phyloP scores from a whole-genome alignment of 2,888 invertebrate genomes.

The Sinodicranocentrus sp. region DNA sequence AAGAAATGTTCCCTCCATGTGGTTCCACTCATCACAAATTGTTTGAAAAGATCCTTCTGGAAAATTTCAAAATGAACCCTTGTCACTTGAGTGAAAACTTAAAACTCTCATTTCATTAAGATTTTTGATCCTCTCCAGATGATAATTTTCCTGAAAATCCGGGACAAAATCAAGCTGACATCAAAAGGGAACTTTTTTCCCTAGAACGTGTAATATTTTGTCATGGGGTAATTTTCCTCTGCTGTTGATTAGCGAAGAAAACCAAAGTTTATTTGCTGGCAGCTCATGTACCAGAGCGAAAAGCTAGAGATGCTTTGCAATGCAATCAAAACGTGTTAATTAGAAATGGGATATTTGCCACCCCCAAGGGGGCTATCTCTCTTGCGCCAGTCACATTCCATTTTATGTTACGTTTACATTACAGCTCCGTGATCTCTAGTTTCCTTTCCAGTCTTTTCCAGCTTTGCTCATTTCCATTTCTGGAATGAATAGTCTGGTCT shows the following conservation, averaged over 20 bases:
- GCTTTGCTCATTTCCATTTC: conserved; percentile 20
- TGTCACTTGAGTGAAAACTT: too few relatives aligned
- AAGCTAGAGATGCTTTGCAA: conserved; percentile 37
- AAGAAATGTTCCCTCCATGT: too few relatives aligned
- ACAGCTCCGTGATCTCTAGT: not conserved
- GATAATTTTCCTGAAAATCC: too few relatives aligned
- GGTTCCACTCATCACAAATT: too few relatives aligned
- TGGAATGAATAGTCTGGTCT: too few relatives aligned
- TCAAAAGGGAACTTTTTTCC: too few relatives aligned
- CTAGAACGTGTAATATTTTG: too few relatives aligned
- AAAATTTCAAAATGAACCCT: not conserved
- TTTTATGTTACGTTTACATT: conserved; percentile 63
- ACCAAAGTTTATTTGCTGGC: conserved; percentile 24
- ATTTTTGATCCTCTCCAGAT: too few relatives aligned
- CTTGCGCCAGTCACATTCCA: conserved; percentile 74
- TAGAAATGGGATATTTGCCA: conserved; percentile 75
- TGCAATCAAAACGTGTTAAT: conserved; percentile 77
- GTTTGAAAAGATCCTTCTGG: too few relatives aligned
- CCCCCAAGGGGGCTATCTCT: conserved; percentile 76
- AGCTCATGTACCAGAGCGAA: conserved; percentile 22
- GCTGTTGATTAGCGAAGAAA: conserved; percentile 24
- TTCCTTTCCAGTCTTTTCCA: not conserved
- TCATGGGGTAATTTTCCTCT: not conserved
- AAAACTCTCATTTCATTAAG: too few relatives aligned
- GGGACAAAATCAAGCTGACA: too few relatives aligned